phyloP scores from a whole-genome alignment of 2,888 invertebrate species.

The Drosophila hawaiiensis region DNA sequence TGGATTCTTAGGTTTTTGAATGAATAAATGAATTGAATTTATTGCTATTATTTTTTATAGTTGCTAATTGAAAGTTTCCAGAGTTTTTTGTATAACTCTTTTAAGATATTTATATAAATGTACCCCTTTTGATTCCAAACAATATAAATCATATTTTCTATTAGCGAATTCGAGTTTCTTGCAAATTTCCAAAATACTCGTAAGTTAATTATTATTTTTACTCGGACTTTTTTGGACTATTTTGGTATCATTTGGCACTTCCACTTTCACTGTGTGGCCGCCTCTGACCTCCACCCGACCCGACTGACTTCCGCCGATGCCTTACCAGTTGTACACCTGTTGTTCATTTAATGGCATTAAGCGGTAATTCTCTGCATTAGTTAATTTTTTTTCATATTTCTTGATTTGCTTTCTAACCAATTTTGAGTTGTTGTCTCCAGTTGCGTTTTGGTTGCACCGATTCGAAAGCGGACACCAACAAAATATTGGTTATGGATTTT shows the following conservation, averaged over 20 bases:
- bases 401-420: constrained; percentile 60
- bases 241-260: background rate
- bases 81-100: too few species aligned
- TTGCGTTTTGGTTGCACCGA: constrained; percentile 19
- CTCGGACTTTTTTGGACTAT: background rate
- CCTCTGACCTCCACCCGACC: background rate
- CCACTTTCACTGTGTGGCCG: constrained; percentile 26
- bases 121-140: background rate
- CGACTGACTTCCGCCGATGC: background rate
- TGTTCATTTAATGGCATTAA: constrained; percentile 52
- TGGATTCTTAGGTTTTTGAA: background rate
- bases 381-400: constrained; percentile 31
- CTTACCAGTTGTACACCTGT: constrained; percentile 39
- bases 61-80: background rate
- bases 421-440: constrained; percentile 23
- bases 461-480: constrained; percentile 34
- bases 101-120: background rate
- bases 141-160: background rate
- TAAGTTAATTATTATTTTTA: background rate
- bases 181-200: background rate
- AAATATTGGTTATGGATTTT: constrained; percentile 16
- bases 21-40: background rate
- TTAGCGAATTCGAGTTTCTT: background rate
- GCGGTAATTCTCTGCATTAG: constrained; percentile 48
- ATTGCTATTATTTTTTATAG: background rate